Base-by-base conservation (phyloP, 2,888 invertebrate genomes). In the Allolobophora icterica region DNA sequence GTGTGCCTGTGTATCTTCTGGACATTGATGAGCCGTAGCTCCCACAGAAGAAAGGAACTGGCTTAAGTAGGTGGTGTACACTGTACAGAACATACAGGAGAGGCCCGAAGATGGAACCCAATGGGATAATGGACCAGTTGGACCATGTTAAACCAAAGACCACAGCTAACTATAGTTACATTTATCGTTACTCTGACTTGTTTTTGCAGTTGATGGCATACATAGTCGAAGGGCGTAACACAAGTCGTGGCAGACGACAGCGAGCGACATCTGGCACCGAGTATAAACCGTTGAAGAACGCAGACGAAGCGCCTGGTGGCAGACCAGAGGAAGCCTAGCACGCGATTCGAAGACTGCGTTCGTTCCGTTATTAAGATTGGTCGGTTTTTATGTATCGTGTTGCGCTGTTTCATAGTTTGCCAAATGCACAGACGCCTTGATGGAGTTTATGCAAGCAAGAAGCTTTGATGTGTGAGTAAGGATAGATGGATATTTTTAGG, bases 201-300 rank as follows among this genome's bases (percentile, higher is more conserved):
- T 35, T 30, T 13, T 87, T 87, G 0, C 87, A 87, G 87, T 38
- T 87, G 87, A 87, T 87, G 87, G 87, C 87, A 4, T 87, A 87
- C 87, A 38, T 87, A 33, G 38, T 87, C 34, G 87, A 87, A 34
- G 87, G 87, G 19, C 87, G 87, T 34, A 87, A 87, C 87, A 87
- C 87, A 35, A 17, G 87, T 35, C 87, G 87, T 24, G 19, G 21
- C 87, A 33, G 87, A 35, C 30, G 87, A 87, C 34, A 38, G 35
- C 87, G 87, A 38, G 21, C 35, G 21, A 38, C 87, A 1, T 38
- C 87, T 1, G 87, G 87, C 34, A 33, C 1, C 87, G 87, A 87
- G 15, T 87, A 87, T 19, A 87, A 87, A 33, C 87, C 87, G 35
- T 19, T 87, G 87, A 87, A 87, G 35, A 87, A 34, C 30, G 17